phyloP scores from a whole-genome alignment of 2,113 vertebrate genomes.

The Alexandromys fortis region DNA sequence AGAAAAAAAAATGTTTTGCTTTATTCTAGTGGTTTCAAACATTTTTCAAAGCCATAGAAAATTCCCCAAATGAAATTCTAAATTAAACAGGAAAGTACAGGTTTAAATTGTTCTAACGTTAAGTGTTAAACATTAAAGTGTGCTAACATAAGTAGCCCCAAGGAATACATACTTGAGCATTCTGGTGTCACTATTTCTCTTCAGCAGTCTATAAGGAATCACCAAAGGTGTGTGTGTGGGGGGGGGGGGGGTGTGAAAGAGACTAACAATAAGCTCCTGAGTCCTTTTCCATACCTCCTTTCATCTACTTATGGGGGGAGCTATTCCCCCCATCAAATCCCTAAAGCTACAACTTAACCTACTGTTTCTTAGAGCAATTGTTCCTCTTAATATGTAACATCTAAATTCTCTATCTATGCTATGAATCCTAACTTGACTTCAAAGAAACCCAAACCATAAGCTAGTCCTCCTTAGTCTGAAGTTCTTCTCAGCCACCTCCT shows the following conservation, averaged over 20 bases:
- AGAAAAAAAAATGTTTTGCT: neutral
- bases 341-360: neutral
- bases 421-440: neutral
- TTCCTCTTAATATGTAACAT: neutral
- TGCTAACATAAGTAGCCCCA: neutral
- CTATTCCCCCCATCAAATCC: neutral
- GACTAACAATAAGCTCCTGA: neutral
- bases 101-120: neutral
- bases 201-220: neutral
- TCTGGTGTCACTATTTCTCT: neutral
- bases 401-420: neutral
- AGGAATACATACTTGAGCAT: neutral
- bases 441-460: neutral
- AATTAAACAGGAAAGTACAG: neutral
- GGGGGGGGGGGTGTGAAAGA: neutral
- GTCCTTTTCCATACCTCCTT: neutral
- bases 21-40: neutral
- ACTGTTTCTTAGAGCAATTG: neutral
- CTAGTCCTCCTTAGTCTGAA: neutral
- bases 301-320: neutral
- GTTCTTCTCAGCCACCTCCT: neutral
- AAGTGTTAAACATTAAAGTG: neutral
- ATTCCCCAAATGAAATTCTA: slow-evolving; percentile 5
- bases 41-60: slow-evolving; percentile 1
- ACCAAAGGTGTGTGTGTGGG: neutral